A percentile compares a stretch with the other conserved stretches of the same genome.
Evolutionary conservation across 2,888 invertebrate species (phyloP).

Genomic region (Pogonocherus hispidulus): DNA sequence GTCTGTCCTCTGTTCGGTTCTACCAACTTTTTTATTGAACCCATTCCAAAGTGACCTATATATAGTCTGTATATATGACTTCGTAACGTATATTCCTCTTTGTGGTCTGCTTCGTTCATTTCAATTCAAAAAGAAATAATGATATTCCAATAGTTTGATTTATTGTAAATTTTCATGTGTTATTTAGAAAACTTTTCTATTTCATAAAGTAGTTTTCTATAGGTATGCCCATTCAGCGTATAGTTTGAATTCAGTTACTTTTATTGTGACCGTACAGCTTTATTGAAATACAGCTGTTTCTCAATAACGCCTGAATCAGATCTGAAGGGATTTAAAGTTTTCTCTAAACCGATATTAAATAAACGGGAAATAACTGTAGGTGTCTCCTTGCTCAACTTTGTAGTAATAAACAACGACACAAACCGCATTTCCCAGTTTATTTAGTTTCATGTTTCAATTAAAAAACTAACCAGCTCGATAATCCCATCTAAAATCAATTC

Average conservation of each 20-base stretch:
- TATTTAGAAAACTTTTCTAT: conserved; percentile 47
- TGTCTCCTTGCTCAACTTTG: no score
- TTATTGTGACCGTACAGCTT: no score
- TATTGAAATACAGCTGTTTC: no score
- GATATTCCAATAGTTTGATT: conserved; percentile 51
- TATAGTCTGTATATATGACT: conserved; percentile 41
- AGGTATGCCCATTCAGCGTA: background rate
- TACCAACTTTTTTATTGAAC: conserved; percentile 33
- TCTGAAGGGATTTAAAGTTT: background rate
- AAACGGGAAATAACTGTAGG: no score
- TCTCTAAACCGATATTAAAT: no score
- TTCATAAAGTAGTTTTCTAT: conserved; percentile 15
- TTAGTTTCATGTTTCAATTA: no score
- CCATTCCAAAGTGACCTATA: conserved; percentile 36
- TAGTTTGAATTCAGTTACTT: no score
- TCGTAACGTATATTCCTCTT: conserved; percentile 41
- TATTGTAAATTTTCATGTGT: conserved; percentile 43
- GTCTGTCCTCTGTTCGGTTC: conserved; percentile 28
- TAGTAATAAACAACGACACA: no score
- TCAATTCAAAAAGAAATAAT: conserved; percentile 51
- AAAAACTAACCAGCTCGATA: no score
- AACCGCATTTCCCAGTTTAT: no score
- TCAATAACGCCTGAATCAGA: background rate
- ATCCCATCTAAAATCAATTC: no score
- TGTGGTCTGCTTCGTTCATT: conserved; percentile 45